Evolutionary conservation across 2,113 vertebrate species (phyloP), one percentile per base, ranked within the genome.

Genomic region (Epinephelus moara): DNA sequence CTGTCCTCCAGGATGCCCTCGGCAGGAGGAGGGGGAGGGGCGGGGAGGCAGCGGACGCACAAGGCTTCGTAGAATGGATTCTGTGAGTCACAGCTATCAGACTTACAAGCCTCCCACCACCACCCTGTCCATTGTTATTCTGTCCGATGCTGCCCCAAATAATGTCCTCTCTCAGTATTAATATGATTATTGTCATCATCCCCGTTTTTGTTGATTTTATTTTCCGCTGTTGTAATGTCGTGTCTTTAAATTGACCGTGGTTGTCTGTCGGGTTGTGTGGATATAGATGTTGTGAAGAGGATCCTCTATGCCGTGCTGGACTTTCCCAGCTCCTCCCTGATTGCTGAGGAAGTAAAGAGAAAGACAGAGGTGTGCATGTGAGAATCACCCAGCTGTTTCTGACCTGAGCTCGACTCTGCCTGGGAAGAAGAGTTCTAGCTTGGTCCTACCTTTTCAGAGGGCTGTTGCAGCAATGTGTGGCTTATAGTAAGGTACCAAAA

Each of bases 301-400:
- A 89, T 92, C 91, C 90, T 96, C 95, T 99, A 99, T 25, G 97
- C 96, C 57, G 96, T 97, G 92, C 96, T 98, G 52, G 98, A 97
- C 93, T 97, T 99, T 90, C 96, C 97, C 94, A 99, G 96, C 86
- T 99, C 98, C 96, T 99, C 98, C 90, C 98, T 96, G 95, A 99
- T 99, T 81, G 98, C 98, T 99, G 87, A 33, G 71, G 53, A 94
- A 23, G 93, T 59, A 93, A 70, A 94, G 25, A 84, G 0, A 70
- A 25, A 76, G 4, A 72, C 53, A 68, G 23, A 40, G 3, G 7
- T 18, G 12, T 18, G 30, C 25, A 52, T 7, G 30, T 55, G 66
- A 55, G 66, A 52, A 19, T 59, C 15, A 45, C 9, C 4, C 3
- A 71, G 33, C 33, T 18, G 18, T 17, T 21, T 53, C 19, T 53